phyloP scores from a whole-genome alignment of 2,888 invertebrate genomes.

The Leucozona laternaria region DNA sequence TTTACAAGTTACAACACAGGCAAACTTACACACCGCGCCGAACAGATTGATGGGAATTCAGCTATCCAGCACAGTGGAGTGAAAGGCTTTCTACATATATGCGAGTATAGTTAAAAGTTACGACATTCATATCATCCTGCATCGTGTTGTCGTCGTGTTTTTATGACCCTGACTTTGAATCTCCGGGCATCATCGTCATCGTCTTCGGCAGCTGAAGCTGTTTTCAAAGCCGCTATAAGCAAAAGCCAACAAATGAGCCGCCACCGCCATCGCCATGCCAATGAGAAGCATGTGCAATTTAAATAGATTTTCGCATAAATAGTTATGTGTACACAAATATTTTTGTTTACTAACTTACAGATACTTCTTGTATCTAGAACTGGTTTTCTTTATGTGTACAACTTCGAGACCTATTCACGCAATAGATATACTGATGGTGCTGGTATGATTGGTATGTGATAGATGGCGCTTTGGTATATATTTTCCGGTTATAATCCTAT shows the following conservation, averaged over 20 bases:
- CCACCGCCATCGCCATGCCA: not conserved
- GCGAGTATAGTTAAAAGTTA: conserved; percentile 38
- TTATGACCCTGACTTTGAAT: conserved; percentile 73
- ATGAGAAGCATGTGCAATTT: conserved; percentile 21
- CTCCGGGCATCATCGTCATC: conserved; percentile 18
- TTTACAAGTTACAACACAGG: not conserved
- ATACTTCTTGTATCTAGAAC: conserved; percentile 35
- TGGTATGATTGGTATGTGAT: conserved; percentile 27
- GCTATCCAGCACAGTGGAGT: conserved; percentile 11
- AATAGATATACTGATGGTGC: not conserved
- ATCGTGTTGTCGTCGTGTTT: conserved; percentile 35
- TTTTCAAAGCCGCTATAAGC: conserved; percentile 6
- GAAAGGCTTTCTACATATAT: conserved; percentile 66
- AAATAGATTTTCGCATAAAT: conserved; percentile 47
- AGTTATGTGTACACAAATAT: conserved; percentile 7
- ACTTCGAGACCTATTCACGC: conserved; percentile 20
- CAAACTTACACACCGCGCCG: conserved; percentile 16
- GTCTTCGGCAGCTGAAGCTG: conserved; percentile 9
- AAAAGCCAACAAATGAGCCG: conserved; percentile 20
- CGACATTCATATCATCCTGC: conserved; percentile 28
- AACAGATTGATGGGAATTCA: conserved; percentile 48
- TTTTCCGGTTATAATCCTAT: conserved; percentile 50
- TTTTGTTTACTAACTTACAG: conserved; percentile 45
- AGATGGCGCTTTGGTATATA: conserved; percentile 49
- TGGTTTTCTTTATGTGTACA: conserved; percentile 31